These are phyloP conservation scores for Dastarcus helophoroides DNA, from an alignment of 2,888 invertebrate genomes.

Conservation along the genomic window DNA sequence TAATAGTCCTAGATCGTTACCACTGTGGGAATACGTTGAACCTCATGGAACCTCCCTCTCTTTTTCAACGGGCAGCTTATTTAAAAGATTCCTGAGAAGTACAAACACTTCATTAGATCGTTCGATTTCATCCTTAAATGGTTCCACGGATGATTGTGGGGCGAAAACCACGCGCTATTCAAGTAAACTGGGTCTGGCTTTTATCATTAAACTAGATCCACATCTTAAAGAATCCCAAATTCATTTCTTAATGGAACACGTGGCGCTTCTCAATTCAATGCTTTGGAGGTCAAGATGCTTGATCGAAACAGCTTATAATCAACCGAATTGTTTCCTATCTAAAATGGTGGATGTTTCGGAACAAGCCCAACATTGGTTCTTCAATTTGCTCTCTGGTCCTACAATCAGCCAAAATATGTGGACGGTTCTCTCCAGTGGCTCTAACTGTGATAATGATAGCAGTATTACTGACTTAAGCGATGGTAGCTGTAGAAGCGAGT, in stretches of 20 bases:
- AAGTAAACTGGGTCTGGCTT: constrained; percentile 53
- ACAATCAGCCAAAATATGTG: constrained; percentile 25
- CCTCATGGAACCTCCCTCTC: constrained; percentile 17
- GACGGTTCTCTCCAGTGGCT: constrained; percentile 21
- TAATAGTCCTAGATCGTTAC: constrained; percentile 23
- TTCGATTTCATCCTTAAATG: constrained; percentile 24
- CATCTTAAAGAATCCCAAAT: constrained; percentile 44
- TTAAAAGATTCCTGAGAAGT: constrained; percentile 43
- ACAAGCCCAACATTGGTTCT: constrained; percentile 28
- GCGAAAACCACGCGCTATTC: constrained; percentile 19
- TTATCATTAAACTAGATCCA: constrained; percentile 48
- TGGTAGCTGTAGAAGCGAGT: constrained; percentile 8
- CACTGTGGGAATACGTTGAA: constrained; percentile 17
- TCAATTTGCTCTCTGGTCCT: constrained; percentile 24
- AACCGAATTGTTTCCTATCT: constrained; percentile 39
- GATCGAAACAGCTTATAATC: constrained; percentile 53
- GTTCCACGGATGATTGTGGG: constrained; percentile 17
- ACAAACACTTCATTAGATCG: constrained; percentile 44
- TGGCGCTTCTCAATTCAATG: constrained; percentile 60
- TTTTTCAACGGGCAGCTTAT: constrained; percentile 39
- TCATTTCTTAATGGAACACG: constrained; percentile 68
- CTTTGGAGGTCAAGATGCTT: constrained; percentile 57
- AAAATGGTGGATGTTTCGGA: constrained; percentile 42
- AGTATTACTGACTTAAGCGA: constrained; percentile 20
- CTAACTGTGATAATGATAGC: constrained; percentile 22